A percentile compares a stretch with the other conserved stretches of the same genome.
These are phyloP conservation scores for Camelus dromedarius DNA, from an alignment of 2,113 vertebrate species.

Conservation along the genomic window DNA sequence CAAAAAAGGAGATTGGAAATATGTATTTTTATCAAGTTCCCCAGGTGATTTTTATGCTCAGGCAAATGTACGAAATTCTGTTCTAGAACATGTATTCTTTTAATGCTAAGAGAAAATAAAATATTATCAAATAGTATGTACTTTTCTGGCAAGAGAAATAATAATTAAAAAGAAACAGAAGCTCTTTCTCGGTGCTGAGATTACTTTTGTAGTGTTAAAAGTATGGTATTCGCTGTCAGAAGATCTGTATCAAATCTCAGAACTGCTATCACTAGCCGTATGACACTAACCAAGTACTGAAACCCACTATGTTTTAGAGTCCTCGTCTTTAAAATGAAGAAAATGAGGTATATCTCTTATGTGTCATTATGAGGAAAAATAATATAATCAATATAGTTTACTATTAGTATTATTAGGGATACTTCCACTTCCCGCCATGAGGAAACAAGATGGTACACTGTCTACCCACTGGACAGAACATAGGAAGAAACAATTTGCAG, in stretches of 20 bases:
- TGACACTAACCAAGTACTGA: background rate
- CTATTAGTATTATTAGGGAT: background rate
- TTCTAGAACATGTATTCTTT: background rate
- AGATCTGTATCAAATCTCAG: background rate
- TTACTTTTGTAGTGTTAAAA: background rate
- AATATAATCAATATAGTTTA: background rate
- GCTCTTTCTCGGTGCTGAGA: background rate
- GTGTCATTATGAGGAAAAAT: background rate
- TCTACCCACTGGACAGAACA: background rate
- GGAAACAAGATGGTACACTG: background rate
- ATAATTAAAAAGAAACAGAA: background rate
- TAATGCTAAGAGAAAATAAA: background rate
- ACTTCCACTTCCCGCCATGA: background rate
- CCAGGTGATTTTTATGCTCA: constrained; percentile 18
- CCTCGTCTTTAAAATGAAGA: background rate
- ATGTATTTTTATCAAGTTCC: background rate
- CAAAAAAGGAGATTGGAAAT: background rate
- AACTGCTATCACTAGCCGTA: background rate
- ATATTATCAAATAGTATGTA: background rate
- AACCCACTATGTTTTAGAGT: background rate
- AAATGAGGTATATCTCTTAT: background rate
- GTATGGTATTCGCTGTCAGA: background rate
- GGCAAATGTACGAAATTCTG: constrained; percentile 3
- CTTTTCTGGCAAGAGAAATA: background rate
- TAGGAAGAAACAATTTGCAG: background rate